Percentiles rank a stretch among this genome's conserved stretches.
Evolutionary conservation across 2,113 vertebrate species (phyloP).

Genomic region (Capricornis sumatraensis): DNA sequence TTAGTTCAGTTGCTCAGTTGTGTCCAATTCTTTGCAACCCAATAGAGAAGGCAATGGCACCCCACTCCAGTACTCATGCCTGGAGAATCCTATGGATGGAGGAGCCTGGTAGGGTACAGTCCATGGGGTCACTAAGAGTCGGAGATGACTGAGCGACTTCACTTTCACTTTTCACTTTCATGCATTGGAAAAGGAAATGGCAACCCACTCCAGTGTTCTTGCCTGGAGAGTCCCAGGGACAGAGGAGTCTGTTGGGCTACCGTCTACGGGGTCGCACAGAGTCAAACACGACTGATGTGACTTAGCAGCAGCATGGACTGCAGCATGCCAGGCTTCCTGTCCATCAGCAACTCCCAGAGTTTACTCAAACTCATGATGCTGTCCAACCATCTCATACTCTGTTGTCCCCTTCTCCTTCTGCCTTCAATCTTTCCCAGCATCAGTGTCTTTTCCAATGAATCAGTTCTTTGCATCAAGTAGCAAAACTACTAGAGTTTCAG

Average conservation of each 20-base stretch:
- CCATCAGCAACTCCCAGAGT: not conserved
- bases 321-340: not conserved
- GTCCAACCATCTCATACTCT: not conserved
- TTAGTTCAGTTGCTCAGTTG: not conserved
- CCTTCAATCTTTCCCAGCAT: not conserved
- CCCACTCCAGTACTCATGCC: too few species aligned
- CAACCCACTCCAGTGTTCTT: too few species aligned
- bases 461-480: not conserved
- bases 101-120: too few species aligned
- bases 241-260: accelerated
- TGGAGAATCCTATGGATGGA: too few species aligned
- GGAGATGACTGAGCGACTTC: too few species aligned
- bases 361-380: not conserved
- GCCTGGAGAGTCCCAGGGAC: too few species aligned
- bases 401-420: not conserved
- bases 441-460: not conserved
- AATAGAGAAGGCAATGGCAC: not conserved
- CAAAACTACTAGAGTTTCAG: not conserved
- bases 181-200: too few species aligned
- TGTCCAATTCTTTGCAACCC: not conserved
- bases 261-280: too few species aligned
- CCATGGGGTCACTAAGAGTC: too few species aligned
- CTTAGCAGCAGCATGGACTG: not conserved
- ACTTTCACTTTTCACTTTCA: too few species aligned
- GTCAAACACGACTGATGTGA: too few species aligned